A percentile compares a stretch with the other conserved stretches of the same genome.
phyloP scores from a whole-genome alignment of 1,140 invertebrate species.

The Hetaerina americana region DNA sequence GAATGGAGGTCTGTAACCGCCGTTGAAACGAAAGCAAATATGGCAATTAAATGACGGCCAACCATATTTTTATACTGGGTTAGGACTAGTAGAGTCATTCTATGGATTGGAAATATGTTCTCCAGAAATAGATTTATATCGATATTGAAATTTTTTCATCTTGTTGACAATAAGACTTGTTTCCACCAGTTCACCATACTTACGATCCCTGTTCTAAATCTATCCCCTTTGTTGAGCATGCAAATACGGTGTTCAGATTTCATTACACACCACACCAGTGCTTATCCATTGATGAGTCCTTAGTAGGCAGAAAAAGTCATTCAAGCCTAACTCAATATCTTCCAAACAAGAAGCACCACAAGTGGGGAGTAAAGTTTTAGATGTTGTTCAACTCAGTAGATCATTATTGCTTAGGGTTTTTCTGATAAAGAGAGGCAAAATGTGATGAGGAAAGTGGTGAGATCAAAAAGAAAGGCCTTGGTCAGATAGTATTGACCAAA shows the following conservation, averaged over 20 bases:
- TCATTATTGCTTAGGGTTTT: slow-evolving; percentile 20
- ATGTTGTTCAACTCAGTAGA: slow-evolving; percentile 18
- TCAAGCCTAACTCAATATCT: slow-evolving; percentile 19
- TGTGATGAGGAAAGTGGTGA: slow-evolving; percentile 5
- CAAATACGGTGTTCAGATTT: slow-evolving; percentile 19
- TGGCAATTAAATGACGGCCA: slow-evolving; percentile 18
- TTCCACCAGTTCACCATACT: slow-evolving; percentile 13
- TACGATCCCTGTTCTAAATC: slow-evolving; percentile 21
- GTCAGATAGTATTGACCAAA: slow-evolving; percentile 18
- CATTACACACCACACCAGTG: slow-evolving; percentile 20
- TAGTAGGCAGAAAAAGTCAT: slow-evolving; percentile 17
- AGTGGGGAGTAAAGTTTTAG: slow-evolving; percentile 21
- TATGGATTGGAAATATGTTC: slow-evolving; percentile 23
- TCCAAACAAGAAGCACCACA: slow-evolving; percentile 21
- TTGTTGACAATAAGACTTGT: slow-evolving; percentile 13
- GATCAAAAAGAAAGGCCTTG: slow-evolving; percentile 18
- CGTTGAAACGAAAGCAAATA: no score
- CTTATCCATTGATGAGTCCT: slow-evolving; percentile 19
- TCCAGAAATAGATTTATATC: slow-evolving; percentile 19
- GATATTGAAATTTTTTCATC: slow-evolving; percentile 15
- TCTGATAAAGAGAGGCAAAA: slow-evolving; percentile 17
- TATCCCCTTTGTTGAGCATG: slow-evolving; percentile 18
- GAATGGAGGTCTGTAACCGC: slow-evolving; percentile 18
- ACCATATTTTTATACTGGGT: slow-evolving; percentile 20
- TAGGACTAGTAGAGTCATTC: slow-evolving; percentile 17